Evolutionary conservation across 2,797 vertebrate species (phyloP).

Genomic region (Labeo calbasu): DNA sequence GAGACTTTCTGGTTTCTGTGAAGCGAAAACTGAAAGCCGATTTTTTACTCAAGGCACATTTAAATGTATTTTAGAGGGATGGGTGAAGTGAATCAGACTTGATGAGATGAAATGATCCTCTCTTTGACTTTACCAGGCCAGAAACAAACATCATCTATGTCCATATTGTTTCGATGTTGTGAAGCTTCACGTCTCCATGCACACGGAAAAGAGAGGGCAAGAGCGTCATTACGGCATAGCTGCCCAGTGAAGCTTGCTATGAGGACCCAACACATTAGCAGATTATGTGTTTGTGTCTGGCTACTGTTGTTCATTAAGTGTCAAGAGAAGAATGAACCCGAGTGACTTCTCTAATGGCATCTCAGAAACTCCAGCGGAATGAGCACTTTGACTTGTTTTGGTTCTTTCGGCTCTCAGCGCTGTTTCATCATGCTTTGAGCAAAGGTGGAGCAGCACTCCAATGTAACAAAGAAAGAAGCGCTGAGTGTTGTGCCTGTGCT

Average conservation of each 20-base stretch:
- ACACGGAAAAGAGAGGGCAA: constrained; percentile 45
- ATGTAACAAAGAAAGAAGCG: constrained; percentile 18
- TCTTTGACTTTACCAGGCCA: constrained; percentile 36
- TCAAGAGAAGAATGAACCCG: constrained; percentile 59
- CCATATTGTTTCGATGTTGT: constrained; percentile 42
- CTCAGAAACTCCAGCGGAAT: constrained; percentile 14
- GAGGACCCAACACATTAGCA: constrained; percentile 65
- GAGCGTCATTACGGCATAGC: constrained; percentile 57
- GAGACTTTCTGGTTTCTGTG: not conserved
- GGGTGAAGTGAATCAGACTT: constrained; percentile 22
- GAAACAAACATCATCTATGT: constrained; percentile 35
- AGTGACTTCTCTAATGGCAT: constrained; percentile 61
- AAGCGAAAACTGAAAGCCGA: not conserved
- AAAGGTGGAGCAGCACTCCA: constrained; percentile 19
- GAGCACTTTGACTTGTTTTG: constrained; percentile 44
- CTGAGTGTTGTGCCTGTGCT: constrained; percentile 10
- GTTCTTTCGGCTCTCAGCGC: constrained; percentile 14
- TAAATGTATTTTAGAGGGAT: constrained; percentile 27
- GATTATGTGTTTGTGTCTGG: constrained; percentile 64
- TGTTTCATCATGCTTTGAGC: not conserved
- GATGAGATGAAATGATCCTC: constrained; percentile 18
- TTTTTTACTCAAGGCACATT: constrained; percentile 3
- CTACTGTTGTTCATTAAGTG: constrained; percentile 65
- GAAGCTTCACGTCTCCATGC: constrained; percentile 48
- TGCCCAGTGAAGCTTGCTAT: constrained; percentile 65